These are phyloP conservation scores for Setipinna tenuifilis DNA, from an alignment of 2,797 vertebrate genomes.

Conservation along the genomic window DNA sequence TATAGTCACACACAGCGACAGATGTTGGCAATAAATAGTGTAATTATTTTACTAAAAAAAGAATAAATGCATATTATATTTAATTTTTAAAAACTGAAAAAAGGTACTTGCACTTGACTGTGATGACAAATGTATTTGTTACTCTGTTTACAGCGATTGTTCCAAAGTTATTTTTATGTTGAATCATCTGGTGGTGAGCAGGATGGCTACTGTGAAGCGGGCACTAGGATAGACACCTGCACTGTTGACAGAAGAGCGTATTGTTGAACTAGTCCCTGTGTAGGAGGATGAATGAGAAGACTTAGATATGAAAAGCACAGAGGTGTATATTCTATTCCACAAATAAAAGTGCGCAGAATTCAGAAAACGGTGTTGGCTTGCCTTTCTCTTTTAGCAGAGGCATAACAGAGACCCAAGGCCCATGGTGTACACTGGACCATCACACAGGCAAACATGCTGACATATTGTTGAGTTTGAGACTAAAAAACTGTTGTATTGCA, in stretches of 20 bases:
- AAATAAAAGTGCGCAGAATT: constrained; percentile 78
- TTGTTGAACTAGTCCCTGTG: constrained; percentile 42
- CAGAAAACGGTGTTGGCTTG: constrained; percentile 45
- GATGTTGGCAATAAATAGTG: constrained; percentile 52
- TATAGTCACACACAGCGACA: constrained; percentile 5
- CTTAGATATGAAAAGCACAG: constrained; percentile 74
- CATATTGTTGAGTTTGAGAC: too few relatives aligned
- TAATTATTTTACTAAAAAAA: constrained; percentile 48
- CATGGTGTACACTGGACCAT: too few relatives aligned
- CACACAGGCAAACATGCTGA: too few relatives aligned
- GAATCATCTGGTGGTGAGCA: constrained; percentile 32
- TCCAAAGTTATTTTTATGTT: constrained; percentile 42
- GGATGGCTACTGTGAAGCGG: constrained; percentile 23
- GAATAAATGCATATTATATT: constrained; percentile 36
- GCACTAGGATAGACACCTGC: constrained; percentile 34
- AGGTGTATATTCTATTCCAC: constrained; percentile 80
- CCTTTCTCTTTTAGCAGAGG: background rate
- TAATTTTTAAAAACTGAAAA: constrained; percentile 34
- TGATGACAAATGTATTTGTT: constrained; percentile 48
- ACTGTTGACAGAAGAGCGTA: constrained; percentile 42
- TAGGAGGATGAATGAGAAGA: constrained; percentile 44
- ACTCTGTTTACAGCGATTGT: constrained; percentile 52
- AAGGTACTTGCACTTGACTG: constrained; percentile 52
- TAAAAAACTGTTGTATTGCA: too few relatives aligned
- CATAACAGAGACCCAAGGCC: background rate